Evolutionary conservation across 2,113 vertebrate genomes (phyloP).

Genomic region (Sebastes schlegelii): DNA sequence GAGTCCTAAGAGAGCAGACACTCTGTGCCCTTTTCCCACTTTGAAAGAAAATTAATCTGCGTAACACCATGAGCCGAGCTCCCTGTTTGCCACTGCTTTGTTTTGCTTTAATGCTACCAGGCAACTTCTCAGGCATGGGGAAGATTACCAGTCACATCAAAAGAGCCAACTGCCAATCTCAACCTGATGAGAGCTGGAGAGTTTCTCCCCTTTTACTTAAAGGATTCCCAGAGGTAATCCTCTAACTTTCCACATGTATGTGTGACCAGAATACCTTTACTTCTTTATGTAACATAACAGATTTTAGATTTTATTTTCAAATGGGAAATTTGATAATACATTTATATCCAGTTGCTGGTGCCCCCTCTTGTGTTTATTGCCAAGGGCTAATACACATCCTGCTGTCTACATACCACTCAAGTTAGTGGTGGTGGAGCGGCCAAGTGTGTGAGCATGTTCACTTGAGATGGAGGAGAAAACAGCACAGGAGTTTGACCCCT

Average conservation of each 20-base stretch:
- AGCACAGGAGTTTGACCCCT: conserved; percentile 38
- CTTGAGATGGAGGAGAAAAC: conserved; percentile 25
- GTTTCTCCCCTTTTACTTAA: conserved; percentile 29
- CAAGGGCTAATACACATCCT: neutral
- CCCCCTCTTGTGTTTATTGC: neutral
- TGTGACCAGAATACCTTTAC: conserved; percentile 21
- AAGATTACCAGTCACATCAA: conserved; percentile 58
- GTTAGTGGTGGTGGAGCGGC: neutral
- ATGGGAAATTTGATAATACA: neutral
- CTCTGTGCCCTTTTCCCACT: conserved; percentile 38
- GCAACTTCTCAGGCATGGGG: conserved; percentile 26
- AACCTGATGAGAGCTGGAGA: conserved; percentile 37
- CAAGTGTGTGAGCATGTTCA: conserved; percentile 3
- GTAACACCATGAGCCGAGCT: conserved; percentile 12
- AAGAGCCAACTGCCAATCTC: conserved; percentile 38
- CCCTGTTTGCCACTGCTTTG: conserved; percentile 36
- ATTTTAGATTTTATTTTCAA: neutral
- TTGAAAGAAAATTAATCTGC: conserved; percentile 42
- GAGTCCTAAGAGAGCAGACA: conserved; percentile 31
- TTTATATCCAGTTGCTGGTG: neutral
- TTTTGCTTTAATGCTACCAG: conserved; percentile 45
- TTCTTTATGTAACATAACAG: neutral
- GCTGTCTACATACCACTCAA: conserved; percentile 1
- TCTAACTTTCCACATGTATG: conserved; percentile 1
- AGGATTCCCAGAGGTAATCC: conserved; percentile 23